phyloP scores from a whole-genome alignment of 2,888 invertebrate species.

The Nipponacmea schrenckii region DNA sequence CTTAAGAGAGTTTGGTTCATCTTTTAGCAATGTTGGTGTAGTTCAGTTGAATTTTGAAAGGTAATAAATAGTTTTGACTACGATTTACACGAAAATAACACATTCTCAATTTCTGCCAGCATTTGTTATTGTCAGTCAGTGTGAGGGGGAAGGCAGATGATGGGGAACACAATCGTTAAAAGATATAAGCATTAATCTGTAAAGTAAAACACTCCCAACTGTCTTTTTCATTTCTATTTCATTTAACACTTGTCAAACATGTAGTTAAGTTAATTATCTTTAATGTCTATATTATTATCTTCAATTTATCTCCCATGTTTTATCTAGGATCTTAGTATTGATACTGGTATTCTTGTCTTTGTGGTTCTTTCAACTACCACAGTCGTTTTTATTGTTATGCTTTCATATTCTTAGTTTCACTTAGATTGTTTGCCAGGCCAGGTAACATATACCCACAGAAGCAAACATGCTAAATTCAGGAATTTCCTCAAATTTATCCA shows the following conservation, averaged over 20 bases:
- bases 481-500: too few relatives aligned
- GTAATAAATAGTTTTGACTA: slow-evolving; percentile 4
- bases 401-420: too few relatives aligned
- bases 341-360: too few relatives aligned
- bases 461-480: too few relatives aligned
- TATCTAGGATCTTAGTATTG: background rate
- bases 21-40: background rate
- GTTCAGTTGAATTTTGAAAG: background rate
- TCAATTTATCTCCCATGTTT: background rate
- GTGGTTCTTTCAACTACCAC: too few relatives aligned
- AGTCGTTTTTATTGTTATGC: too few relatives aligned
- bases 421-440: too few relatives aligned
- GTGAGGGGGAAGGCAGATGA: background rate
- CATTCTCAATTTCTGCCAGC: background rate
- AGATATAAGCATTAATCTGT: slow-evolving; percentile 4
- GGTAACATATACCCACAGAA: too few relatives aligned
- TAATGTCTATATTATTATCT: slow-evolving; percentile 6
- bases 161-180: background rate
- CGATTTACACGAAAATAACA: background rate
- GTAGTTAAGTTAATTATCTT: background rate
- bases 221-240: slow-evolving; percentile 1
- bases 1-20: background rate
- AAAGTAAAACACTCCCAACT: slow-evolving; percentile 8
- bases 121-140: slow-evolving; percentile 3
- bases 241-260: slow-evolving; percentile 7